These are phyloP conservation scores for Drosophila colorata DNA, from an alignment of 2,888 invertebrate species.

Conservation along the genomic window DNA sequence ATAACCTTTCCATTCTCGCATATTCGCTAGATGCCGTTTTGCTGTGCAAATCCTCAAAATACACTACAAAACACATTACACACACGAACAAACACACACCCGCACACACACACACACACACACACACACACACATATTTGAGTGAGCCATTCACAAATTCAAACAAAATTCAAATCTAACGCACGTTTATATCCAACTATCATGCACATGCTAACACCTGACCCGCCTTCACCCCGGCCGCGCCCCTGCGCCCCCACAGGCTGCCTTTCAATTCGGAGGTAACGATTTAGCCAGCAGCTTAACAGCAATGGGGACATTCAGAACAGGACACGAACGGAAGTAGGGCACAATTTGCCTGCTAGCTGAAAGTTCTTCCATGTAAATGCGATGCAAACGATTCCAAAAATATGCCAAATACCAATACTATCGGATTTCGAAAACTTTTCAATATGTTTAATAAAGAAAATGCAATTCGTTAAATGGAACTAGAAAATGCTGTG, in stretches of 20 bases:
- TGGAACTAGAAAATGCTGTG: background rate
- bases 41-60: slow-evolving; percentile 82
- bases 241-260: background rate
- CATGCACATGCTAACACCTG: slow-evolving; percentile 23
- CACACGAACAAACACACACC: slow-evolving; percentile 31
- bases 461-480: background rate
- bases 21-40: slow-evolving; percentile 54
- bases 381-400: slow-evolving; percentile 5
- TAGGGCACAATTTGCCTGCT: background rate
- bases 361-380: slow-evolving; percentile 2
- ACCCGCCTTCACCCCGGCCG: background rate
- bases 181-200: slow-evolving; percentile 51
- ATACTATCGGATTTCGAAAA: slow-evolving; percentile 2
- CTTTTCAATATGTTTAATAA: background rate
- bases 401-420: slow-evolving; percentile 4
- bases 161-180: slow-evolving; percentile 74
- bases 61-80: slow-evolving; percentile 70
- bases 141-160: slow-evolving; percentile 63
- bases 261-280: slow-evolving; percentile 17
- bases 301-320: slow-evolving; percentile 29
- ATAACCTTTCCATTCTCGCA: slow-evolving; percentile 28
- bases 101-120: slow-evolving; percentile 5
- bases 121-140: slow-evolving; percentile 17
- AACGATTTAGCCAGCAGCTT: slow-evolving; percentile 51
- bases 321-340: slow-evolving; percentile 6